A percentile compares a stretch with the other conserved stretches of the same genome.
Conservation (phyloP, 2,113 vertebrate genomes). For the Protobothrops mucrosquamatus region DNA sequence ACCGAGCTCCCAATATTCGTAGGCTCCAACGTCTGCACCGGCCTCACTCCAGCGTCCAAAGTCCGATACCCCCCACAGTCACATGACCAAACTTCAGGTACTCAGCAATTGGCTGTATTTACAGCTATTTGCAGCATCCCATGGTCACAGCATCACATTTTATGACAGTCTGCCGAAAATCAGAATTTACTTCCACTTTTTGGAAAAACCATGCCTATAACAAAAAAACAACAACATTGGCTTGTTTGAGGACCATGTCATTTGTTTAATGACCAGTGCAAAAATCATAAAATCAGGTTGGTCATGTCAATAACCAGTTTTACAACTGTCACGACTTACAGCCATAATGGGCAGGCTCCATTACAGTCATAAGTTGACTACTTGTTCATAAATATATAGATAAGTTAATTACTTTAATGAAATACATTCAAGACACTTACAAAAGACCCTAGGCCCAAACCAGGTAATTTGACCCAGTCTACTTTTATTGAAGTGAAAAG, state of each 20-base stretch:
- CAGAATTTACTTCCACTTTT: neutral
- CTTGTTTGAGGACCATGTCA: neutral
- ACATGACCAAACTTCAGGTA: neutral
- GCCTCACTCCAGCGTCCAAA: too few relatives aligned
- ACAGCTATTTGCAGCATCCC: neutral
- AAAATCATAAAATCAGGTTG: neutral
- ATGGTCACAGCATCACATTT: neutral
- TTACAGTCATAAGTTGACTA: neutral
- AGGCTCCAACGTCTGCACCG: too few relatives aligned
- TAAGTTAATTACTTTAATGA: neutral
- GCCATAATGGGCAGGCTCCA: neutral
- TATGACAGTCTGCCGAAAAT: neutral
- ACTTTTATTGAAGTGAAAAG: neutral
- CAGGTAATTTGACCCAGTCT: neutral
- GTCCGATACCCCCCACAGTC: neutral
- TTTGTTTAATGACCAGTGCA: neutral
- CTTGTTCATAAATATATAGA: neutral
- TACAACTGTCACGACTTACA: neutral
- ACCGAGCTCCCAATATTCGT: too few relatives aligned
- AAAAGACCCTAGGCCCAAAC: neutral
- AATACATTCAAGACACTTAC: neutral
- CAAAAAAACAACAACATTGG: neutral
- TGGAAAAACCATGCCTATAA: neutral
- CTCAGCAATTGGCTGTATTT: neutral
- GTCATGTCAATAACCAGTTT: neutral